Percentiles rank a stretch among this genome's conserved stretches.
phyloP scores from a whole-genome alignment of 2,888 invertebrate species.

The Argyresthia albistria region DNA sequence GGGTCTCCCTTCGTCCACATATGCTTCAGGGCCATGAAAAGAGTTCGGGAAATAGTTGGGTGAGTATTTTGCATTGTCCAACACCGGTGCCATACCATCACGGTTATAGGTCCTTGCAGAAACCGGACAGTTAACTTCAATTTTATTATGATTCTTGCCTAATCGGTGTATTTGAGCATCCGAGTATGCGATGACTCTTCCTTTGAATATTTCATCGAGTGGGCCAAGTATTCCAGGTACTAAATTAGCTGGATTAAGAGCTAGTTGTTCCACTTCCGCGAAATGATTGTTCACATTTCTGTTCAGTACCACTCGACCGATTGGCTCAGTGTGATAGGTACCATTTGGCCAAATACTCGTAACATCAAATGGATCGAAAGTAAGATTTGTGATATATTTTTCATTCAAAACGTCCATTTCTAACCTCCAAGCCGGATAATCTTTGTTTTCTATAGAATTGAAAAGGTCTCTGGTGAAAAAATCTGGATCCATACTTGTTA shows the following conservation, averaged over 20 bases:
- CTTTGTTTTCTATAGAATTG: background rate
- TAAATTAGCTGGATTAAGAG: constrained; percentile 39
- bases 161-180: constrained; percentile 39
- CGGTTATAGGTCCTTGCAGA: constrained; percentile 2
- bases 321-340: constrained; percentile 37
- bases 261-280: constrained; percentile 29
- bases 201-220: constrained; percentile 32
- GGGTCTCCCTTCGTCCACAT: background rate
- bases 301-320: constrained; percentile 36
- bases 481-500: constrained; percentile 34
- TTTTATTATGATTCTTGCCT: constrained; percentile 36
- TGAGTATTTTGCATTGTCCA: background rate
- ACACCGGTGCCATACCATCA: constrained; percentile 1
- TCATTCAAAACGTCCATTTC: constrained; percentile 81
- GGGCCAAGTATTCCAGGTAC: constrained; percentile 52
- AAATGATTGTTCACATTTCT: constrained; percentile 37
- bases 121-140: constrained; percentile 33
- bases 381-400: constrained; percentile 78
- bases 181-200: constrained; percentile 30
- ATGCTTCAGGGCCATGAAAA: background rate
- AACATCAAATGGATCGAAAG: constrained; percentile 88
- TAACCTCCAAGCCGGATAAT: background rate
- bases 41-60: constrained; percentile 2
- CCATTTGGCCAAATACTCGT: constrained; percentile 88
- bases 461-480: constrained; percentile 17